Conservation (phyloP, 2,888 invertebrate species). For the Muschampia plurimacula region DNA sequence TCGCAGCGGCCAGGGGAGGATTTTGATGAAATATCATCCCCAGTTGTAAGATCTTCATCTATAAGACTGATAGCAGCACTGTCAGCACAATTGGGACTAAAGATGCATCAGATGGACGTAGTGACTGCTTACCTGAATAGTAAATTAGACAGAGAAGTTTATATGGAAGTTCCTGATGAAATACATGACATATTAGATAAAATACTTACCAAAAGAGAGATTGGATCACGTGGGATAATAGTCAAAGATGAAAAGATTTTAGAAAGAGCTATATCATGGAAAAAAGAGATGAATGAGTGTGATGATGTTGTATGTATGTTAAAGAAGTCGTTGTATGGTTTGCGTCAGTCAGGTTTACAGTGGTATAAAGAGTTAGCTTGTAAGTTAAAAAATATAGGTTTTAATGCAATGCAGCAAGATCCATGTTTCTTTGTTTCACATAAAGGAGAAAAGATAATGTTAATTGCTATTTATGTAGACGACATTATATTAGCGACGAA, state of each 20-base stretch:
- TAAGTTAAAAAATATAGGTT: constrained; percentile 36
- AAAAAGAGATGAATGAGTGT: neutral
- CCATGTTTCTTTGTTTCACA: neutral
- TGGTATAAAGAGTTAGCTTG: constrained; percentile 43
- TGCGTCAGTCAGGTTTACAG: constrained; percentile 40
- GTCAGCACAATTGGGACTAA: constrained; percentile 39
- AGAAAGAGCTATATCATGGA: neutral
- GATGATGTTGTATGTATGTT: constrained; percentile 9
- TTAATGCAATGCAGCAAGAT: constrained; percentile 23
- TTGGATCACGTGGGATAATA: neutral
- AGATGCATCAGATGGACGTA: constrained; percentile 42
- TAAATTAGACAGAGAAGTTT: constrained; percentile 41
- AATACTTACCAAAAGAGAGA: neutral
- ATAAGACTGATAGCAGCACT: constrained; percentile 42
- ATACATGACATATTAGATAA: constrained; percentile 4
- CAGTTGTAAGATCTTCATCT: constrained; percentile 39
- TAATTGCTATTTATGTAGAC: constrained; percentile 11
- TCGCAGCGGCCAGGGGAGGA: constrained; percentile 33
- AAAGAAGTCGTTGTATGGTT: constrained; percentile 20
- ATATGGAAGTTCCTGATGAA: constrained; percentile 15
- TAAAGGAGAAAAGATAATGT: neutral
- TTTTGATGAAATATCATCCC: constrained; percentile 39
- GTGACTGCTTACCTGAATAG: constrained; percentile 43
- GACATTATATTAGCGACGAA: constrained; percentile 2
- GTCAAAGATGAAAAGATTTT: neutral